Base-by-base conservation (phyloP, 2,888 invertebrate species). In the Synergus laeviventris region DNA sequence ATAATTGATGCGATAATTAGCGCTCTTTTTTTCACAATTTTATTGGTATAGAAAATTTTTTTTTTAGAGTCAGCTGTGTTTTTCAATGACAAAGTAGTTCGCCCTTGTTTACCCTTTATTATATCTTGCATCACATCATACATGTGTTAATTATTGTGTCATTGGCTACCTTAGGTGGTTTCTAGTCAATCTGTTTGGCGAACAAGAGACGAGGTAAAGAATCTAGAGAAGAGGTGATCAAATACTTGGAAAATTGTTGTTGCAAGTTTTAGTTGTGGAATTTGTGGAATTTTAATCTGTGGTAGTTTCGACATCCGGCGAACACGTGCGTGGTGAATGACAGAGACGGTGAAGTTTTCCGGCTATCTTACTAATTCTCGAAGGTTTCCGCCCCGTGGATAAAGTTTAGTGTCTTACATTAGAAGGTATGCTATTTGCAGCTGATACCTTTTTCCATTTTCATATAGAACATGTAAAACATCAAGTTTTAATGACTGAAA, bases 311-410 rank as follows among this genome's bases (percentile, higher is more conserved):
- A 31, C n/a, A 12, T 49, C 18, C 31, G 16, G 12, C n/a, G 49
- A 70, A 49, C 70, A 70, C 70, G 70, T 70, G 70, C 49, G 31
- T 36, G 31, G 70, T 70, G 49, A 49, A 49, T 45, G 49, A 49
- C 45, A 70, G 70, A 42, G 21, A 42, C 24, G 24, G 60, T n/a
- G 39, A 42, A 42, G 42, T 12, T 7, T 11, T 14, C 42, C 42
- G 42, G 14, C 14, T 42, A 31, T 31, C 31, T 5, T 7, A 31
- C 31, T 5, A 1, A 31, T 49, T 16, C 11, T 42, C 14, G 16
- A 54, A 24, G 16, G 24, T 24, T 42, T 66, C 66, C 24, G 42
- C 42, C 38, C 39, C 11, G 62, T 54, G 54, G 18, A 54, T 54
- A 18, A 54, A 54, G 18, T n/a, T 9, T n/a, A 49, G 3, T 54